Base-by-base conservation (phyloP, 2,113 vertebrate genomes). In the Saguinus imperator region DNA sequence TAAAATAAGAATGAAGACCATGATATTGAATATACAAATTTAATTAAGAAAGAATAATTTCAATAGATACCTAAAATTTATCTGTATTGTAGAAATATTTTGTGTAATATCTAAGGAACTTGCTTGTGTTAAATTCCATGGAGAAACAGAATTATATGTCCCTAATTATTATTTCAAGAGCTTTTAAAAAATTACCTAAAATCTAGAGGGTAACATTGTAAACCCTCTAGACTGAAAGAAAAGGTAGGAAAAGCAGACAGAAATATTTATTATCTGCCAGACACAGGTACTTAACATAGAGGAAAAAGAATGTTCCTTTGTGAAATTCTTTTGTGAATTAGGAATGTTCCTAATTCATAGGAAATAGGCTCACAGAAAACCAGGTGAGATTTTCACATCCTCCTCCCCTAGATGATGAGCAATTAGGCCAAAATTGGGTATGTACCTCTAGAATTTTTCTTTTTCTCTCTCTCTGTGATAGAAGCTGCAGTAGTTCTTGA, bases 171-270 rank as follows among this genome's bases (percentile, higher is more conserved):
- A 21, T 45, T 79, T 81, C 37, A 57, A 48, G 43, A 35, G 32
- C 20, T 91, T 84, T 45, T 29, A 66, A 94, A 61, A 72, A 12
- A 45, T 82, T 75, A 8, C 29, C 73, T 23, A 48, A 96, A 79
- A 0, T 83, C 72, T 5, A 88, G 20, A 7, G 14, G 27, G 1
- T 50, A 68, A 77, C 23, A 85, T 73, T 75, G 52, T 89, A 6
- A 96, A 75, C 17, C 32, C 25, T 81, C 68, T 61, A 3, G 50
- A 8, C 16, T 75, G 11, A 89, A 91, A 83, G 58, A 66, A 94
- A 95, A 89, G 45, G 6, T 50, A 85, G 23, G 95, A 9, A 68
- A 89, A 43, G 0, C 12, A 45, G 55, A 40, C 10, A 55, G 14
- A 93, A 37, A 6, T 82, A 86, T 50, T 58, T 77, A 48, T 86